A percentile compares a stretch with the other conserved stretches of the same genome.
These are phyloP conservation scores for Heterodera filipjevi DNA, from an alignment of 2,888 invertebrate genomes.

Conservation along the genomic window DNA sequence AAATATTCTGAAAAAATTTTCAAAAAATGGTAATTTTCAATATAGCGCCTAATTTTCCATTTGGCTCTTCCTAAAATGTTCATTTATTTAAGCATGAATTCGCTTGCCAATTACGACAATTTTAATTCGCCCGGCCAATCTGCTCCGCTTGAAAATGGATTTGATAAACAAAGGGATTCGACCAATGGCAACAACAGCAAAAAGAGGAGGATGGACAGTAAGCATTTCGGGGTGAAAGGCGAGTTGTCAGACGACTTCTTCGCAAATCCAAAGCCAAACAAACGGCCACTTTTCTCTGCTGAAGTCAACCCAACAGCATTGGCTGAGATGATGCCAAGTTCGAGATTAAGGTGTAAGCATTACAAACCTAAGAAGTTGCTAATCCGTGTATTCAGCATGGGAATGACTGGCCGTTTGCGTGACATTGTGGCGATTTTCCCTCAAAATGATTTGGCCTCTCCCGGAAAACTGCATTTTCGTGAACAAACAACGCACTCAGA, in stretches of 20 bases:
- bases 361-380: background rate
- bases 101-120: background rate
- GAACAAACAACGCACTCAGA: slow-evolving; percentile 5
- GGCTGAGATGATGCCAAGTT: background rate
- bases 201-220: background rate
- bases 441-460: slow-evolving; percentile 9
- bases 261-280: background rate
- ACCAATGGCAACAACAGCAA: background rate
- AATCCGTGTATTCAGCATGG: background rate
- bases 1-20: too few species aligned
- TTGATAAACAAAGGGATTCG: background rate
- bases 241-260: background rate
- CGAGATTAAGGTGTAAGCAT: background rate
- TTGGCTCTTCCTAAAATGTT: too few species aligned
- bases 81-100: background rate
- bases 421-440: slow-evolving; percentile 26
- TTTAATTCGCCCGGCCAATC: background rate
- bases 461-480: slow-evolving; percentile 18
- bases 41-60: too few species aligned
- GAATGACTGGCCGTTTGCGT: slow-evolving; percentile 18
- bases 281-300: background rate
- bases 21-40: too few species aligned
- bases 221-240: background rate
- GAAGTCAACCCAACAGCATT: background rate
- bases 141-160: background rate